These are phyloP conservation scores for Zaprionus kolodkinae DNA, from an alignment of 1,140 invertebrate species.

Conservation along the genomic window DNA sequence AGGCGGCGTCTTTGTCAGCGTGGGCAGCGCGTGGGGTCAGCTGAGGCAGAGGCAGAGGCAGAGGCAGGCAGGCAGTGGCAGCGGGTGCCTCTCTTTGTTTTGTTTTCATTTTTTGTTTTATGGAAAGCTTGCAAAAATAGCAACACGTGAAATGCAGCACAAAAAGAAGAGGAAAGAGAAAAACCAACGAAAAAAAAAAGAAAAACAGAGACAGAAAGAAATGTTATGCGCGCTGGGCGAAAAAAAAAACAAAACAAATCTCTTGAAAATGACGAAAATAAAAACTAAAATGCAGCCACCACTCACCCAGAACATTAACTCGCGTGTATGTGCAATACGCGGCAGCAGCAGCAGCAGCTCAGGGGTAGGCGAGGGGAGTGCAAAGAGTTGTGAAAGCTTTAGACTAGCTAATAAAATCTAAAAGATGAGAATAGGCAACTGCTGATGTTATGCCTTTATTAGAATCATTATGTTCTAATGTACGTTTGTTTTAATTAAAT, in stretches of 20 bases:
- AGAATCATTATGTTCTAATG: too few species aligned
- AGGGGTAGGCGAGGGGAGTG: conserved; percentile 16
- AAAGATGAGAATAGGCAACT: too few species aligned
- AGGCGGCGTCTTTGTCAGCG: conserved; percentile 25
- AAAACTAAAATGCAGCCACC: conserved; percentile 64
- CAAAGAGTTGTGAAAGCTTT: conserved; percentile 13
- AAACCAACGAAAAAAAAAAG: conserved; percentile 21
- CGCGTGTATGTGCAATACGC: conserved; percentile 27
- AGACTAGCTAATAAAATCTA: too few species aligned
- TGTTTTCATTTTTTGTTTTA: conserved; percentile 35
- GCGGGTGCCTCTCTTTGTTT: conserved; percentile 36
- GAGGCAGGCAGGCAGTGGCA: too few species aligned
- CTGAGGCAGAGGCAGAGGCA: background rate
- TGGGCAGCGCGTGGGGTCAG: conserved; percentile 41
- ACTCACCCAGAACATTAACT: conserved; percentile 55
- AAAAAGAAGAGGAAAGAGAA: background rate
- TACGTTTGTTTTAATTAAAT: too few species aligned
- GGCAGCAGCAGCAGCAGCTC: background rate
- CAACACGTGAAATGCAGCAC: conserved; percentile 64
- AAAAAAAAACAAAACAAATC: conserved; percentile 23
- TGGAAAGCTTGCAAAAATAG: conserved; percentile 66
- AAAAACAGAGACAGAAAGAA: conserved; percentile 13
- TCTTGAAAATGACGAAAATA: conserved; percentile 73
- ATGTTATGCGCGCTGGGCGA: conserved; percentile 15
- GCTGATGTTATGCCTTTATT: too few species aligned